Evolutionary conservation across 1,140 invertebrate species (phyloP).

Genomic region (Venustaconcha ellipsiformis): DNA sequence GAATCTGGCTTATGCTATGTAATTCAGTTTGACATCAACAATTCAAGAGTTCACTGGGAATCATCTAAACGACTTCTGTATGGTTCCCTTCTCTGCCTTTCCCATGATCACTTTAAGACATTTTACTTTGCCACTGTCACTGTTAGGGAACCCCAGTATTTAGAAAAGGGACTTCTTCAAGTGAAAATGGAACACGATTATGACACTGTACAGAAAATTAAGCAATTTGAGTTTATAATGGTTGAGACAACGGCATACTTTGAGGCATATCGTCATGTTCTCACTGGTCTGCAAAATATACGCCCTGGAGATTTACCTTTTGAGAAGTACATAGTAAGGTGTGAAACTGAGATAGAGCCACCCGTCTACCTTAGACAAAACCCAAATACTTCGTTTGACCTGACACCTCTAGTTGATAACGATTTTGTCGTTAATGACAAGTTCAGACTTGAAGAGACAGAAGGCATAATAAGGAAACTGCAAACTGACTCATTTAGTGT

Average conservation of each 20-base stretch:
- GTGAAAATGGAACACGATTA: constrained; percentile 61
- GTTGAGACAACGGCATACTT: constrained; percentile 71
- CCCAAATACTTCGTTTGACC: constrained; percentile 22
- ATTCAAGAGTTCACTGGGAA: constrained; percentile 57
- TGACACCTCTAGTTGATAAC: constrained; percentile 34
- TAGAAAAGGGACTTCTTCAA: constrained; percentile 31
- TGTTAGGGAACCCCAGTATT: constrained; percentile 69
- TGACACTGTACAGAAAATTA: background rate
- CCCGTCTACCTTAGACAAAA: constrained; percentile 41
- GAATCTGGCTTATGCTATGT: constrained; percentile 32
- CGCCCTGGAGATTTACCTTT: constrained; percentile 62
- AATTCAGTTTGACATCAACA: constrained; percentile 49
- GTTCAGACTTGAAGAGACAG: constrained; percentile 6
- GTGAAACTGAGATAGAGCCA: constrained; percentile 35
- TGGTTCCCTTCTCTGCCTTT: constrained; percentile 80
- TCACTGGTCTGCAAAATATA: constrained; percentile 66
- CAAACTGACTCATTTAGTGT: constrained; percentile 11
- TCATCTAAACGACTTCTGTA: constrained; percentile 75
- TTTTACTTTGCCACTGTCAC: constrained; percentile 78
- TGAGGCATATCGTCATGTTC: constrained; percentile 70
- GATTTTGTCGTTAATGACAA: constrained; percentile 26
- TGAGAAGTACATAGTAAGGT: constrained; percentile 52
- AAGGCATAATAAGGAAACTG: constrained; percentile 5
- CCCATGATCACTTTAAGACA: constrained; percentile 76
- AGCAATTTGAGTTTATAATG: constrained; percentile 53